These are phyloP conservation scores for Macaria liturata DNA, from an alignment of 2,888 invertebrate species.

Conservation along the genomic window DNA sequence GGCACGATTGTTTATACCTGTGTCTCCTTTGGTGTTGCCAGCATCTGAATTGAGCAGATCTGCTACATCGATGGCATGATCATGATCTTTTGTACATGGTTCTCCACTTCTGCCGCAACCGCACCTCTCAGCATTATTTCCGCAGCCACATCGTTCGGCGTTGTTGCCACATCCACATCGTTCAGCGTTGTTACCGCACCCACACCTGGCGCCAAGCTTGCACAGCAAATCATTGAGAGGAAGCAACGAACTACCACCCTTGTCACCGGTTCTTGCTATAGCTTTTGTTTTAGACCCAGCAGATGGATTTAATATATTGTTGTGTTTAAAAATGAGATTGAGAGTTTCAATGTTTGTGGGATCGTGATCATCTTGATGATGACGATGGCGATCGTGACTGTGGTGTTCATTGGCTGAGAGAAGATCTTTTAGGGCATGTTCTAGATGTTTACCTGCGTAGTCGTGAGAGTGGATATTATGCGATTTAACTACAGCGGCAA, in stretches of 20 bases:
- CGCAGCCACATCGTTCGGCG: conserved; percentile 7
- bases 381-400: conserved; percentile 3
- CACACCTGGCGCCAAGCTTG: conserved; percentile 10
- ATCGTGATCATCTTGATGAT: conserved; percentile 9
- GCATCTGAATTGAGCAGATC: not conserved
- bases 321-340: conserved; percentile 27
- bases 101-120: conserved; percentile 1
- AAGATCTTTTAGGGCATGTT: not conserved
- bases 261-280: not conserved
- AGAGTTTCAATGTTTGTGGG: conserved; percentile 26
- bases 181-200: conserved; percentile 2
- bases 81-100: conserved; percentile 2
- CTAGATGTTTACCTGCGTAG: not conserved
- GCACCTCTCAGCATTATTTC: not conserved
- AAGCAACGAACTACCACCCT: not conserved
- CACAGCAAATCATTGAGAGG: not conserved
- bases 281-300: not conserved
- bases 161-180: conserved; percentile 13
- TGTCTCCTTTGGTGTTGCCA: conserved; percentile 1
- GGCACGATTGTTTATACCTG: not conserved
- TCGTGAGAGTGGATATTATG: not conserved
- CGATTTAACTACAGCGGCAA: not conserved
- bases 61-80: not conserved
- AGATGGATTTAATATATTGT: conserved; percentile 14
- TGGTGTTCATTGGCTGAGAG: not conserved